A percentile compares a stretch with the other conserved stretches of the same genome.
Evolutionary conservation across 2,797 vertebrate genomes (phyloP).

Genomic region (Gadopsis marmoratus): DNA sequence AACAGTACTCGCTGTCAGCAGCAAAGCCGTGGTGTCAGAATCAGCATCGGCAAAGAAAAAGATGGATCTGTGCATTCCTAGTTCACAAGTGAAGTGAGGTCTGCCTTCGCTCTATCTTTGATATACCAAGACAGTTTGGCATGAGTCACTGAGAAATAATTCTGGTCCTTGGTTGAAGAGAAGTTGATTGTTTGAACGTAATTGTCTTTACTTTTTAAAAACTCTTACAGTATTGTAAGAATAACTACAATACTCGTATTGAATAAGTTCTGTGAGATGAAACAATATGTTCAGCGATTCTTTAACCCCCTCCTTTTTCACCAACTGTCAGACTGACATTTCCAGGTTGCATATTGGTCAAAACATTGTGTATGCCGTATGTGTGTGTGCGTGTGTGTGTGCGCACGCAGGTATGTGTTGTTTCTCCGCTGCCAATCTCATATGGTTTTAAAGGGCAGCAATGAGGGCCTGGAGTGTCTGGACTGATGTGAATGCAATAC

Average conservation of each 20-base stretch:
- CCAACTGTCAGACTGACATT: slow-evolving; percentile 31
- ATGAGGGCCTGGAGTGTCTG: slow-evolving; percentile 51
- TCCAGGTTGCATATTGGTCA: slow-evolving; percentile 31
- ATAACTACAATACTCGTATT: too few relatives aligned
- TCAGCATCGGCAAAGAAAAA: not conserved
- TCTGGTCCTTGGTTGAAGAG: not conserved
- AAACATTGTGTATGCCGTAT: slow-evolving; percentile 20
- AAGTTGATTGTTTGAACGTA: not conserved
- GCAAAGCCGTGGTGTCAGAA: not conserved
- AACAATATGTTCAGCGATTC: not conserved
- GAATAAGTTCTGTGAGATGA: not conserved
- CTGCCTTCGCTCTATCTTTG: not conserved
- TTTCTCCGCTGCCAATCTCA: slow-evolving; percentile 49
- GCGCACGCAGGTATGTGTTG: slow-evolving; percentile 11
- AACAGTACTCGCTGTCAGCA: not conserved
- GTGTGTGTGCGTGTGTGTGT: not conserved
- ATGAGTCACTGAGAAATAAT: not conserved
- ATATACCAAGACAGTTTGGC: not conserved
- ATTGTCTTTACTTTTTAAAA: not conserved
- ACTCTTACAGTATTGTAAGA: not conserved
- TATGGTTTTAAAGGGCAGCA: slow-evolving; percentile 53
- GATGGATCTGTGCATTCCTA: not conserved
- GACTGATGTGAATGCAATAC: slow-evolving; percentile 58
- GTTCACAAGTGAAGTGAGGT: not conserved
- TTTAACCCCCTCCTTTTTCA: slow-evolving; percentile 19